phyloP scores from a whole-genome alignment of 2,888 invertebrate genomes.

The Congeria kusceri region DNA sequence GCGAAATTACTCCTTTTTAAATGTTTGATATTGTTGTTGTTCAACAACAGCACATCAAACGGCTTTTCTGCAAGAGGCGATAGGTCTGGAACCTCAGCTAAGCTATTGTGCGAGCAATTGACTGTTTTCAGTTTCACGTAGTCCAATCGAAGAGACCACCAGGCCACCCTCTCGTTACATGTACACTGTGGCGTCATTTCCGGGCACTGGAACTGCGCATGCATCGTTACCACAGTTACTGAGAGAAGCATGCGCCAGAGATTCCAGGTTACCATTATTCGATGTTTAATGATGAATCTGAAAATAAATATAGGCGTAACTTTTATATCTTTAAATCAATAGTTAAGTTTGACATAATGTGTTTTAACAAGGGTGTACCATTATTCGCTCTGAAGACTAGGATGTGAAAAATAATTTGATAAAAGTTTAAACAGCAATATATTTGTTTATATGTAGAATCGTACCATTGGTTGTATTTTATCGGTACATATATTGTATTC shows the following conservation, averaged over 20 bases:
- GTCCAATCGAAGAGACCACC: conserved; percentile 55
- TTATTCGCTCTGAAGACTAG: no score
- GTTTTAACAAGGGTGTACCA: no score
- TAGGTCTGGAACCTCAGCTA: conserved; percentile 57
- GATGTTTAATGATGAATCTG: conserved; percentile 23
- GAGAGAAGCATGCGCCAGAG: conserved; percentile 25
- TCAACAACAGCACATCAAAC: conserved; percentile 63
- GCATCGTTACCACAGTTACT: conserved; percentile 40
- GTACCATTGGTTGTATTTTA: no score
- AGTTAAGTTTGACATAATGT: no score
- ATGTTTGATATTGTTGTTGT: conserved; percentile 64
- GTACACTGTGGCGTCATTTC: conserved; percentile 54
- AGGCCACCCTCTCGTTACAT: conserved; percentile 55
- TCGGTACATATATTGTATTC: no score
- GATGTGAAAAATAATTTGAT: no score
- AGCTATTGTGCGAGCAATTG: conserved; percentile 55
- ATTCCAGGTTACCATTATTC: conserved; percentile 20
- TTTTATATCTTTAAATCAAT: neutral
- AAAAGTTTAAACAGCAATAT: no score
- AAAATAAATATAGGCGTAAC: conserved; percentile 15
- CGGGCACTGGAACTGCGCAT: conserved; percentile 65
- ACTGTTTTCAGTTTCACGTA: conserved; percentile 57
- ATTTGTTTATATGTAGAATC: no score
- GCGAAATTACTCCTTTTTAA: conserved; percentile 48
- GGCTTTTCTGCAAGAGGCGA: conserved; percentile 30